These are phyloP conservation scores for Ctenoplectra terminalis DNA, from an alignment of 1,140 invertebrate genomes.

Conservation along the genomic window DNA sequence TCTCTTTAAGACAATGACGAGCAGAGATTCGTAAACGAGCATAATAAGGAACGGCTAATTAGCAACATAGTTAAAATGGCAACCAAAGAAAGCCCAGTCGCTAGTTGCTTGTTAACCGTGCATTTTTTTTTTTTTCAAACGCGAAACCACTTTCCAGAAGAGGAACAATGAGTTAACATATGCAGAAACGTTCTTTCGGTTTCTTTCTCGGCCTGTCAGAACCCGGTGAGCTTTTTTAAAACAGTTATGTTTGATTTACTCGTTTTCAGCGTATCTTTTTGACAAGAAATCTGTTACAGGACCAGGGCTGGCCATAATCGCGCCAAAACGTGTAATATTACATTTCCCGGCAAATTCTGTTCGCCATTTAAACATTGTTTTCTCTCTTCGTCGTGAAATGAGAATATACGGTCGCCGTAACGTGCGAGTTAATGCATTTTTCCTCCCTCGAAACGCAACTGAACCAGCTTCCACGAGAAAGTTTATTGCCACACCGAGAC, in stretches of 20 bases:
- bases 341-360: conserved; percentile 54
- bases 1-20: background rate
- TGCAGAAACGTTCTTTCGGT: background rate
- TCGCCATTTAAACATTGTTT: conserved; percentile 45
- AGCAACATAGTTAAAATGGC: conserved; percentile 33
- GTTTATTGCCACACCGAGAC: too few relatives aligned
- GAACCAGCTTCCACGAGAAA: too few relatives aligned
- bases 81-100: conserved; percentile 3
- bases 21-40: conserved; percentile 15
- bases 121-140: conserved; percentile 37
- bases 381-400: conserved; percentile 1
- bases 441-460: conserved; percentile 13
- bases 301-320: conserved; percentile 48
- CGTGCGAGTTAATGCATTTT: conserved; percentile 55
- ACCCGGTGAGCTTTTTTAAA: background rate
- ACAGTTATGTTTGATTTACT: conserved; percentile 2
- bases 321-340: conserved; percentile 52
- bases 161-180: conserved; percentile 37
- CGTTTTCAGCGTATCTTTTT: too few relatives aligned
- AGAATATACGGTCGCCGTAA: conserved; percentile 48
- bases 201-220: background rate
- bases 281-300: conserved; percentile 12
- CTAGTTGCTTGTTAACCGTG: conserved; percentile 31
- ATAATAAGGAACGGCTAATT: conserved; percentile 53
- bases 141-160: conserved; percentile 9